Conservation (phyloP, 2,113 vertebrate genomes). For the Galbula dea region DNA sequence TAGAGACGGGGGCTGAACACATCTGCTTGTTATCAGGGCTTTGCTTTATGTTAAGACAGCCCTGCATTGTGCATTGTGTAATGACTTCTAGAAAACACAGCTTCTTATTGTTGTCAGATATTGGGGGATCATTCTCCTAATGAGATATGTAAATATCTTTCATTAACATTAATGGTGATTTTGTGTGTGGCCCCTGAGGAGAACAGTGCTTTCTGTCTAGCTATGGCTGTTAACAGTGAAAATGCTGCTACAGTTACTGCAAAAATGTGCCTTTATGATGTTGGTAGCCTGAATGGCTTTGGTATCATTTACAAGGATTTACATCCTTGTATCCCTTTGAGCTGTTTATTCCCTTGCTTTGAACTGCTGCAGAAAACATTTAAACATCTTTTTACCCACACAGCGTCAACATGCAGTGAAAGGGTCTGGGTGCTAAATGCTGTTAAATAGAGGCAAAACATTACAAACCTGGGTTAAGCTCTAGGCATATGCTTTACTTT, state of each 20-base stretch:
- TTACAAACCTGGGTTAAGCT: accelerated
- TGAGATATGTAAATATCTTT: conserved; percentile 47
- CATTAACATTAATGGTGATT: conserved; percentile 31
- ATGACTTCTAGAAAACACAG: conserved; percentile 65
- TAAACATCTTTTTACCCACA: background rate
- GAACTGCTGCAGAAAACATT: background rate
- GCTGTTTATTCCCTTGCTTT: background rate
- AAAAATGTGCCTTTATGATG: background rate
- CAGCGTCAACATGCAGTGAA: background rate
- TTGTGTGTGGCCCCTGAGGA: background rate
- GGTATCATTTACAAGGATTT: background rate
- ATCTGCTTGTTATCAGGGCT: conserved; percentile 22
- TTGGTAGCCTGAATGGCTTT: background rate
- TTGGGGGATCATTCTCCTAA: conserved; percentile 49
- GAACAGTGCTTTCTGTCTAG: conserved; percentile 45
- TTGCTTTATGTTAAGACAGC: conserved; percentile 49
- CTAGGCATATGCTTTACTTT: background rate
- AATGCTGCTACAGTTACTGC: background rate
- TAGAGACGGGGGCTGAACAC: background rate
- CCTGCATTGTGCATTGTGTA: conserved; percentile 40
- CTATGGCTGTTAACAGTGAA: background rate
- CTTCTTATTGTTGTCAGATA: conserved; percentile 52
- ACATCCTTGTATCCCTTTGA: background rate
- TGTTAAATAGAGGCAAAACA: background rate
- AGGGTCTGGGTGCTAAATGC: background rate